Evolutionary conservation across 2,113 vertebrate genomes (phyloP).

Genomic region (Microtus oregoni): DNA sequence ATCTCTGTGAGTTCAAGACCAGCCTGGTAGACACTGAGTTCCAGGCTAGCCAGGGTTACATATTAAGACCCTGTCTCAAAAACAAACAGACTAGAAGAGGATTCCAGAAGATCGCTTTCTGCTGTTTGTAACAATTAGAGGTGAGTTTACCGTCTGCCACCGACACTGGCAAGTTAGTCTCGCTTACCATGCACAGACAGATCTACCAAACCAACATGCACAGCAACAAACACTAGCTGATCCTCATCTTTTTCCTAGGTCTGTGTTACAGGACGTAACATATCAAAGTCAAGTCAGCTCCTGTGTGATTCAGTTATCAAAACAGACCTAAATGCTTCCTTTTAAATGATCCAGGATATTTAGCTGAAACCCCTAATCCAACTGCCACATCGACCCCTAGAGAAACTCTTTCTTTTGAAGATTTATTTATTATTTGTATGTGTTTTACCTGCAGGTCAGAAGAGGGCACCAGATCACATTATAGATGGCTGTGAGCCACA

Average conservation of each 20-base stretch:
- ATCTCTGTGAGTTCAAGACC: not conserved
- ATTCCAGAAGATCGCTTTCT: not conserved
- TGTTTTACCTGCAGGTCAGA: too few relatives aligned
- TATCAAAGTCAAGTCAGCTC: not conserved
- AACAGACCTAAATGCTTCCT: not conserved
- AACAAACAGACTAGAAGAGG: not conserved
- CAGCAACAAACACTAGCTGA: not conserved
- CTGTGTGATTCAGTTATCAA: not conserved
- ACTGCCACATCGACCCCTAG: not conserved
- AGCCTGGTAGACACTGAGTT: not conserved
- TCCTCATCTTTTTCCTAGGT: not conserved
- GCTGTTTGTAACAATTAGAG: conserved; percentile 3
- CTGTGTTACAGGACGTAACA: not conserved
- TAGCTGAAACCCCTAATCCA: not conserved
- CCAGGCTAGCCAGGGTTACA: not conserved
- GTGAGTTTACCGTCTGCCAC: not conserved
- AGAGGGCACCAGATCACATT: too few relatives aligned
- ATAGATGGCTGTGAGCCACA: too few relatives aligned
- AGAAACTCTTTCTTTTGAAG: not conserved
- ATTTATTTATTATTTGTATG: too few relatives aligned
- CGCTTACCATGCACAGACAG: not conserved
- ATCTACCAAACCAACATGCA: not conserved
- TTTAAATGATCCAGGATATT: not conserved
- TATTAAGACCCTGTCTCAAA: not conserved
- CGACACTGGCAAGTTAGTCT: conserved; percentile 9